These are phyloP conservation scores for Smutsia temminckii DNA, from an alignment of 2,797 vertebrate species.

Conservation along the genomic window DNA sequence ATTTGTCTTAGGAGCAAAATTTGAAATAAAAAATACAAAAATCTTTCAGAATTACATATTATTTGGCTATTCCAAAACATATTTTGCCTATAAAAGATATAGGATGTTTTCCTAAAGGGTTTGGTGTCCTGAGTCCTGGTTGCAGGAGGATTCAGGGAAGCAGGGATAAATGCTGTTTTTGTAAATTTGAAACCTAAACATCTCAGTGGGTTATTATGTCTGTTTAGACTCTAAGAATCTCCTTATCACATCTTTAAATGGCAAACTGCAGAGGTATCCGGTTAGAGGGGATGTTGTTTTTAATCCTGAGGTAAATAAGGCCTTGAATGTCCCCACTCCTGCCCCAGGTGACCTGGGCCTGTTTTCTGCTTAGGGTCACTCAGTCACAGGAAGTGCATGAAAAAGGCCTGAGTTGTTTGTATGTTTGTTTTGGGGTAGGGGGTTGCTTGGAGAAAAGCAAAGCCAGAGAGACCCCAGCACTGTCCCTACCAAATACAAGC, in stretches of 20 bases:
- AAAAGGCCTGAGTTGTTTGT: neutral
- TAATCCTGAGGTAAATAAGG: neutral
- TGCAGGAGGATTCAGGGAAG: neutral
- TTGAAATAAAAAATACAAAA: constrained; percentile 7
- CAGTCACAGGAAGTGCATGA: constrained; percentile 1
- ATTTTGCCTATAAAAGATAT: neutral
- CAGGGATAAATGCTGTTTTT: neutral
- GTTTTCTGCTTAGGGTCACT: neutral
- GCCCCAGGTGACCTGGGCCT: constrained; percentile 7
- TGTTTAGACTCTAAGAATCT: constrained; percentile 52
- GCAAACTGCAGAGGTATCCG: constrained; percentile 1
- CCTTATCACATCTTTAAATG: constrained; percentile 46
- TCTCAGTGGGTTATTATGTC: neutral
- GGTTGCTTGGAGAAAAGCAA: neutral
- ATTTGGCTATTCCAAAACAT: neutral
- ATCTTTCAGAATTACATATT: constrained; percentile 29
- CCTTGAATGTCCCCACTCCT: neutral
- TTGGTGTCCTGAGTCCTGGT: neutral
- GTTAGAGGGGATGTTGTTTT: neutral
- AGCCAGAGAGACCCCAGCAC: neutral
- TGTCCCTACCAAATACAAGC: neutral
- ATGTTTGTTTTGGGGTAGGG: neutral
- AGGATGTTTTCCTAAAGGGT: neutral
- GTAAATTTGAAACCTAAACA: constrained; percentile 55
- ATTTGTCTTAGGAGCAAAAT: constrained; percentile 27